Evolutionary conservation across 1,140 invertebrate species (phyloP).

Genomic region (Phymorhynchus buccinoides): DNA sequence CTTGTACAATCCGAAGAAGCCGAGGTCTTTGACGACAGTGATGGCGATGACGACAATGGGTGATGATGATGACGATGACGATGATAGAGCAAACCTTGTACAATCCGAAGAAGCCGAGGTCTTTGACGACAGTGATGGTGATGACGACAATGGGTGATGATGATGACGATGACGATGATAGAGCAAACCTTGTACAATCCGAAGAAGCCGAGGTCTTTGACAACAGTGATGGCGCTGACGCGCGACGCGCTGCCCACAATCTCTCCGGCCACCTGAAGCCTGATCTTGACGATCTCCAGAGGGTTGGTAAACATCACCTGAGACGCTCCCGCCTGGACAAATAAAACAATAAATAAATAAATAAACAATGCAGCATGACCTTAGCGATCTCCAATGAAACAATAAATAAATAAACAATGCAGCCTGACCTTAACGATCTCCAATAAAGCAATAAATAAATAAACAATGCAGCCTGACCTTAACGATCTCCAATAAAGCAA

Average conservation of each 20-base stretch:
- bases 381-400: no score
- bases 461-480: no score
- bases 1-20: constrained; percentile 95
- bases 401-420: no score
- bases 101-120: constrained; percentile 93
- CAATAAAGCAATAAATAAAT: no score
- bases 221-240: constrained; percentile 83
- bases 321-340: constrained; percentile 70
- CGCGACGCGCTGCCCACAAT: constrained; percentile 82
- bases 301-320: constrained; percentile 95
- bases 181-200: constrained; percentile 98
- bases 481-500: no score
- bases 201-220: constrained; percentile 93
- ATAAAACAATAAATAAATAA: not conserved
- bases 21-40: constrained; percentile 91
- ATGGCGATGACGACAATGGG: constrained; percentile 82
- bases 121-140: constrained; percentile 90
- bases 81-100: no score
- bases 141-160: no score
- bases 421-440: no score
- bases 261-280: constrained; percentile 98
- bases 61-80: no score
- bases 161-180: no score
- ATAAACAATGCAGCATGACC: no score
- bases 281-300: constrained; percentile 98